These are phyloP conservation scores for Lithobates pipiens DNA, from an alignment of 2,797 vertebrate species.

Conservation along the genomic window DNA sequence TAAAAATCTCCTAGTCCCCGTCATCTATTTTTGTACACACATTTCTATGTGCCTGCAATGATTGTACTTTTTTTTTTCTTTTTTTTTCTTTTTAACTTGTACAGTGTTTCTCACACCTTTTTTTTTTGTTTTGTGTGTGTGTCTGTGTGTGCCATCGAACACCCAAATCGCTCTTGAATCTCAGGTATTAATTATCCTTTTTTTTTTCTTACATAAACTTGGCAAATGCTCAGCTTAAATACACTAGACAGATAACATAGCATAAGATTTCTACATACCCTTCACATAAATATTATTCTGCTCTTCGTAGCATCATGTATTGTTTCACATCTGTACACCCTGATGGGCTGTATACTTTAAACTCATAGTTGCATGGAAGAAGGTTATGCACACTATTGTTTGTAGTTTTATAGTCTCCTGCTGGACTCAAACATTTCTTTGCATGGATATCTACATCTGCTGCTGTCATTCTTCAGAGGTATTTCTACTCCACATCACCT, in stretches of 20 bases:
- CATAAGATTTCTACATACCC: not conserved
- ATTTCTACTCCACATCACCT: constrained; percentile 2
- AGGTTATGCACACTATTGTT: constrained; percentile 28
- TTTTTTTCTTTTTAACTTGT: constrained; percentile 5
- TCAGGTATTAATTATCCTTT: constrained; percentile 35
- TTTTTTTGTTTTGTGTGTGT: constrained; percentile 5
- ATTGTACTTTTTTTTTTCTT: constrained; percentile 44
- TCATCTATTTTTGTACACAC: constrained; percentile 34
- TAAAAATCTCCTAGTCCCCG: not conserved
- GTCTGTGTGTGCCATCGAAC: constrained; percentile 17
- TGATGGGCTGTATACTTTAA: constrained; percentile 12
- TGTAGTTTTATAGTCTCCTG: constrained; percentile 4
- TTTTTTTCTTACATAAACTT: not conserved
- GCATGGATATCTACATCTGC: constrained; percentile 16
- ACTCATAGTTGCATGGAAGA: constrained; percentile 34
- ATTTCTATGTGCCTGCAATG: constrained; percentile 56
- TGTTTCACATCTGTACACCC: constrained; percentile 34
- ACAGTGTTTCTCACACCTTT: constrained; percentile 19
- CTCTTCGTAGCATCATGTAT: constrained; percentile 19
- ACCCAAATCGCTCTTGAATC: constrained; percentile 44
- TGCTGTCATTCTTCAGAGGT: not conserved
- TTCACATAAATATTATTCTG: not conserved
- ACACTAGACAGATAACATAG: constrained; percentile 5
- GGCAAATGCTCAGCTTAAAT: constrained; percentile 11
- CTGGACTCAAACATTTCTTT: not conserved